Conservation (phyloP, 2,888 invertebrate species). For the Oligia fasciuncula region DNA sequence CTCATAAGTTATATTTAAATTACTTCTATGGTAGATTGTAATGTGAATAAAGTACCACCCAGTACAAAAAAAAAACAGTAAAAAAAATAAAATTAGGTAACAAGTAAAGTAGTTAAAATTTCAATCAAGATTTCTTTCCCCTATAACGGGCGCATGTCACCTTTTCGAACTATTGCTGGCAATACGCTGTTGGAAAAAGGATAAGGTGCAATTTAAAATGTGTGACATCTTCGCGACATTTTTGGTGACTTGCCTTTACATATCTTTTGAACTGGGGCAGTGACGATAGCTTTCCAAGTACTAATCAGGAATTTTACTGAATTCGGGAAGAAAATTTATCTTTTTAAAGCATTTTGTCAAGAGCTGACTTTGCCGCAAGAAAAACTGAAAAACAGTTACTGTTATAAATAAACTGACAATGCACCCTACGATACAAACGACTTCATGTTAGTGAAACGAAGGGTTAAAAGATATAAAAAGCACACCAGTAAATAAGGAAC, state of each 20-base stretch:
- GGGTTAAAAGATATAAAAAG: slow-evolving; percentile 35
- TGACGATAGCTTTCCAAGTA: neutral
- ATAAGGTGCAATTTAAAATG: neutral
- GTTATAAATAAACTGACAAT: neutral
- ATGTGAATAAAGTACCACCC: neutral
- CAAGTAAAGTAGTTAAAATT: neutral
- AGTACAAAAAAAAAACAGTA: neutral
- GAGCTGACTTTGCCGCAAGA: neutral
- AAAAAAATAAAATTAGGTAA: neutral
- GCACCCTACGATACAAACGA: neutral
- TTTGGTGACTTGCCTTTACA: neutral
- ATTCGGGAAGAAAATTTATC: neutral
- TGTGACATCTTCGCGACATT: neutral
- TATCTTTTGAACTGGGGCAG: neutral
- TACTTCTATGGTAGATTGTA: neutral
- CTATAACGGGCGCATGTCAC: neutral
- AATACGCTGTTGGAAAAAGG: neutral
- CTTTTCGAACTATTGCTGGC: neutral
- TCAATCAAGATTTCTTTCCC: neutral
- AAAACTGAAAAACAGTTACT: slow-evolving; percentile 1
- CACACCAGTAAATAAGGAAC: slow-evolving; percentile 33
- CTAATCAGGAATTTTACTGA: slow-evolving; percentile 1
- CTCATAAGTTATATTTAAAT: neutral
- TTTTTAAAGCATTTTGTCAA: slow-evolving; percentile 4
- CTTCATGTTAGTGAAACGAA: slow-evolving; percentile 21